These are phyloP conservation scores for Isoperla grammatica DNA, from an alignment of 2,888 invertebrate genomes.

Conservation along the genomic window DNA sequence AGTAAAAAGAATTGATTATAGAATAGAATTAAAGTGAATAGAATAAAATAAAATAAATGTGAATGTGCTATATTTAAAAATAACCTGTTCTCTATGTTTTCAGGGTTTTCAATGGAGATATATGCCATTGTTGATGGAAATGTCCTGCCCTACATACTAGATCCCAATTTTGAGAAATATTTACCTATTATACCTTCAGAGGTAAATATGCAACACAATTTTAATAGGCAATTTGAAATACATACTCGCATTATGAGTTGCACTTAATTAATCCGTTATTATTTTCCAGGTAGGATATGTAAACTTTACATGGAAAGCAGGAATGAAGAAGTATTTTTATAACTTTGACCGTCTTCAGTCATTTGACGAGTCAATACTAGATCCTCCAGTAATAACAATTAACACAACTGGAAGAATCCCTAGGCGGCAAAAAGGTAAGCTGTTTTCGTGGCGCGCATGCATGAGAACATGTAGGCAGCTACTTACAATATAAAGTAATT, in stretches of 20 bases:
- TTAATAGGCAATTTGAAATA: too few relatives aligned
- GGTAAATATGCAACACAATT: too few relatives aligned
- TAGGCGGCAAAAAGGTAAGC: constrained; percentile 71
- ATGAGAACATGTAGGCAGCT: too few relatives aligned
- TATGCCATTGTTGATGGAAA: constrained; percentile 84
- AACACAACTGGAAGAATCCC: constrained; percentile 81
- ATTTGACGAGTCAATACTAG: constrained; percentile 74
- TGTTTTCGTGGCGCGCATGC: too few relatives aligned
- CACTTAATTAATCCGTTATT: constrained; percentile 10
- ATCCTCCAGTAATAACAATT: constrained; percentile 83
- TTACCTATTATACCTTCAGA: constrained; percentile 89
- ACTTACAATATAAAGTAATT: too few relatives aligned
- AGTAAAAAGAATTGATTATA: too few relatives aligned
- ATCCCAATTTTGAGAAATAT: constrained; percentile 85
- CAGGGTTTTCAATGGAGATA: constrained; percentile 81
- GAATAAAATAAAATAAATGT: too few relatives aligned
- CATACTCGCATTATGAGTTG: background rate
- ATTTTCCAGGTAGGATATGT: constrained; percentile 57
- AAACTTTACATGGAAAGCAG: constrained; percentile 88
- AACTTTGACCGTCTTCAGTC: constrained; percentile 82
- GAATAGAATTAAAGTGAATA: too few relatives aligned
- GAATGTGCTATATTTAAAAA: too few relatives aligned
- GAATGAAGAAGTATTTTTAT: constrained; percentile 73
- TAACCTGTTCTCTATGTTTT: too few relatives aligned
- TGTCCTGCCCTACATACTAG: constrained; percentile 78